phyloP scores from a whole-genome alignment of 2,113 vertebrate genomes.

The Carlito syrichta region DNA sequence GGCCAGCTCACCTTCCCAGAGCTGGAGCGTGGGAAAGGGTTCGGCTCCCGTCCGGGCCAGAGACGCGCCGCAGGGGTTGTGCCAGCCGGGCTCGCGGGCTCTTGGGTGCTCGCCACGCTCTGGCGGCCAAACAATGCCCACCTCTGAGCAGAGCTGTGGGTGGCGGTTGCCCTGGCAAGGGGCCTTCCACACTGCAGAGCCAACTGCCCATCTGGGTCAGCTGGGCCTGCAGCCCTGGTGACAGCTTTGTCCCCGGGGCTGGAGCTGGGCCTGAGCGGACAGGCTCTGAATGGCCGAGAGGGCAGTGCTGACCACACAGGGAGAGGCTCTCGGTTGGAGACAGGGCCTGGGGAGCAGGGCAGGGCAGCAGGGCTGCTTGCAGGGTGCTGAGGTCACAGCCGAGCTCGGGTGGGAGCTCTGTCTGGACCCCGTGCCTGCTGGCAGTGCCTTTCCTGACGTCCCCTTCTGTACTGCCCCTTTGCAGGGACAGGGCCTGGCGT shows the following conservation, averaged over 20 bases:
- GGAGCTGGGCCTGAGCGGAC: not conserved
- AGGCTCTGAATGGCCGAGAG: not conserved
- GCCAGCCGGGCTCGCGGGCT: slow-evolving; percentile 15
- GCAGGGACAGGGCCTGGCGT: not conserved
- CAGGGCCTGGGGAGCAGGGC: no score
- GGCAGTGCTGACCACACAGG: not conserved
- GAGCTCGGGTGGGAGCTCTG: accelerated
- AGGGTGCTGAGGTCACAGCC: not conserved
- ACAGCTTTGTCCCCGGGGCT: slow-evolving; percentile 29
- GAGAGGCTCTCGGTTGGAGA: not conserved
- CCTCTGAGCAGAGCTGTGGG: slow-evolving; percentile 58
- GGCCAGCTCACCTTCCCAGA: not conserved
- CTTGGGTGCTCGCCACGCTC: slow-evolving; percentile 47
- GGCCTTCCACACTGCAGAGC: not conserved
- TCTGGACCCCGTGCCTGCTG: not conserved
- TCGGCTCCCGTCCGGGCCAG: not conserved
- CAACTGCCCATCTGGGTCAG: slow-evolving; percentile 35
- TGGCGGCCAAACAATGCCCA: slow-evolving; percentile 51
- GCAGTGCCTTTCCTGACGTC: accelerated
- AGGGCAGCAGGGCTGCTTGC: not conserved
- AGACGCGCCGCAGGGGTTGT: not conserved
- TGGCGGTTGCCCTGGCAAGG: slow-evolving; percentile 55
- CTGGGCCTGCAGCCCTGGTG: slow-evolving; percentile 26
- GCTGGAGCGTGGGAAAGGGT: slow-evolving; percentile 48
- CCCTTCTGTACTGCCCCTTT: not conserved